Conservation (phyloP, 2,888 invertebrate species). For the Melanotus villosus region DNA sequence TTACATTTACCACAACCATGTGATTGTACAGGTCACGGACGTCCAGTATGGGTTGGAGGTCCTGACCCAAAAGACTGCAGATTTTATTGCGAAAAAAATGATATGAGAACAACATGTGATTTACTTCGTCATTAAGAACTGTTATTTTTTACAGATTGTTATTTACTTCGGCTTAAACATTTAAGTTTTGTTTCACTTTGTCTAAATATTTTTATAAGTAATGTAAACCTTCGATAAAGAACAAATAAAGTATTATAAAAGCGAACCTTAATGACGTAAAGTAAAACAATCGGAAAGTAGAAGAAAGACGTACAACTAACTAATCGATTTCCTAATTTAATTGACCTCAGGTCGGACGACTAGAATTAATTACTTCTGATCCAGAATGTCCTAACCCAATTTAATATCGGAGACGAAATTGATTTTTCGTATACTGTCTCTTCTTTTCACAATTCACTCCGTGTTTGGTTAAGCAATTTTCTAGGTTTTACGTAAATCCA, state of each 20-base stretch:
- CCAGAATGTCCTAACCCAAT: conserved; percentile 24
- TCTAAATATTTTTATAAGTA: no score
- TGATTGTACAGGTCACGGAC: not conserved
- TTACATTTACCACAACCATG: not conserved
- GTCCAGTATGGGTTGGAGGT: conserved; percentile 2
- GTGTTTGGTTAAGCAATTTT: not conserved
- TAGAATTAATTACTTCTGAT: conserved; percentile 31
- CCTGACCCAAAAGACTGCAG: not conserved
- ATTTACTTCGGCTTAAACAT: no score
- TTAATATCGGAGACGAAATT: conserved; percentile 16
- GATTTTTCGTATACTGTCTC: conserved; percentile 8
- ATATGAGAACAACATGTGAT: not conserved
- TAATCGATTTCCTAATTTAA: conserved; percentile 31
- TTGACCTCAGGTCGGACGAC: conserved; percentile 21
- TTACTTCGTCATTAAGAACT: no score
- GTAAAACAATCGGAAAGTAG: not conserved
- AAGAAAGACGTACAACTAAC: not conserved
- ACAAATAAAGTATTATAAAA: no score
- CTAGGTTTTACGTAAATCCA: not conserved
- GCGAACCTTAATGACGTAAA: not conserved
- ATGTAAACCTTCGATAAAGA: no score
- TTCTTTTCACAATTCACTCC: not conserved
- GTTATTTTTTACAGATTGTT: no score
- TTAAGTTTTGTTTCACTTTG: no score
- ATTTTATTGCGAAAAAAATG: not conserved